Evolutionary conservation across 1,140 invertebrate genomes (phyloP).

Genomic region (Onthophagus taurus): DNA sequence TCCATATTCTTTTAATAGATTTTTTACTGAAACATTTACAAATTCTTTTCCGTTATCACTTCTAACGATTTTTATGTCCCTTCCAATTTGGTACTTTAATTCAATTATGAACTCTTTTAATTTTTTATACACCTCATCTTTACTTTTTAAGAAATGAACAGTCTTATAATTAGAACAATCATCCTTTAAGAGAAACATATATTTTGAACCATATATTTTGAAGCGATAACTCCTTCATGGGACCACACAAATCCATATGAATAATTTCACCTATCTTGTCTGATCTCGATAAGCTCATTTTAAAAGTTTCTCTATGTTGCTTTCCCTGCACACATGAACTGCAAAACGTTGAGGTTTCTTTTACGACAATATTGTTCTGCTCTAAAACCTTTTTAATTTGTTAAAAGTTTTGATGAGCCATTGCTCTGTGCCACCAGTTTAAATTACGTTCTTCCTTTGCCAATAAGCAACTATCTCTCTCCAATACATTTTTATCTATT

Average conservation of each 20-base stretch:
- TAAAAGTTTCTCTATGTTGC: neutral
- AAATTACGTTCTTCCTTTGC: neutral
- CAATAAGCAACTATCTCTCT: constrained; percentile 1
- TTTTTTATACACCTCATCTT: constrained; percentile 26
- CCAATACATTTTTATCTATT: neutral
- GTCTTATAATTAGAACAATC: constrained; percentile 24
- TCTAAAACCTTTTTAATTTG: constrained; percentile 6
- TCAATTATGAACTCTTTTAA: constrained; percentile 16
- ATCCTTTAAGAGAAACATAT: constrained; percentile 33
- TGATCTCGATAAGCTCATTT: constrained; percentile 4
- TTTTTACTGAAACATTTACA: constrained; percentile 22
- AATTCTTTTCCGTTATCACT: constrained; percentile 38
- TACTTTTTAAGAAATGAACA: constrained; percentile 31
- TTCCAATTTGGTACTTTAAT: constrained; percentile 19
- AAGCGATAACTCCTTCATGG: constrained; percentile 31
- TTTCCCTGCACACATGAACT: constrained; percentile 5
- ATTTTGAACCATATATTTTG: constrained; percentile 30
- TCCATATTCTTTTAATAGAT: constrained; percentile 23
- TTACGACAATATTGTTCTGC: neutral
- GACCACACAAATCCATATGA: constrained; percentile 38
- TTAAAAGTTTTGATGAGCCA: constrained; percentile 8
- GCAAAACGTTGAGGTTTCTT: neutral
- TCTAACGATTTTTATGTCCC: constrained; percentile 29
- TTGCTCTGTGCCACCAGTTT: constrained; percentile 4
- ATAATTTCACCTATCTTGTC: constrained; percentile 17